Evolutionary conservation across 2,797 vertebrate genomes (phyloP).

Genomic region (Enteromius anoplus): DNA sequence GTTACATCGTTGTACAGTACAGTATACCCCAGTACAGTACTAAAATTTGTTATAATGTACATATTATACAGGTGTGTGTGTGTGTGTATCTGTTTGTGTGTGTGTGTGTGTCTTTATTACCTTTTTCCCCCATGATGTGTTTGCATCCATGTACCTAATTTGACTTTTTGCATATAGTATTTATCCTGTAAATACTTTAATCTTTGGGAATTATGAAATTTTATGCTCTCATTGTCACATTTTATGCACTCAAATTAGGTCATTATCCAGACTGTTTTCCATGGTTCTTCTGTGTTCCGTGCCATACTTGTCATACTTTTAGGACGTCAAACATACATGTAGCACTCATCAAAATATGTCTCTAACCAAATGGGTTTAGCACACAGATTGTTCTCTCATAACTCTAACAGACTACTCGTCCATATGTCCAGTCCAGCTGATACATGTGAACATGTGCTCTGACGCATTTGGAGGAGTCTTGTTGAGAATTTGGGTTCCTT

Average conservation of each 20-base stretch:
- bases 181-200: neutral
- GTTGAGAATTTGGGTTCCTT: neutral
- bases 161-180: neutral
- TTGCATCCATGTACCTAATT: too few relatives aligned
- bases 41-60: too few relatives aligned
- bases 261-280: neutral
- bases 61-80: neutral
- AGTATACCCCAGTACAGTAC: too few relatives aligned
- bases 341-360: neutral
- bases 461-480: neutral
- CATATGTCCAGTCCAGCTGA: conserved; percentile 32
- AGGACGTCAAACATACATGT: conserved; percentile 3
- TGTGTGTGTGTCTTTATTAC: too few relatives aligned
- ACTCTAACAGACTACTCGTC: neutral
- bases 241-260: neutral
- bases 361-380: conserved; percentile 8
- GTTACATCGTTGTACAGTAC: too few relatives aligned
- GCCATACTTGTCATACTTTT: neutral
- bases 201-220: neutral
- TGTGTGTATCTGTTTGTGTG: too few relatives aligned
- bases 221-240: neutral
- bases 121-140: too few relatives aligned
- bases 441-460: neutral
- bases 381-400: conserved; percentile 13
- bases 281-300: neutral